These are phyloP conservation scores for Yoshiicerus persimilis DNA, from an alignment of 1,140 invertebrate genomes.

Conservation along the genomic window DNA sequence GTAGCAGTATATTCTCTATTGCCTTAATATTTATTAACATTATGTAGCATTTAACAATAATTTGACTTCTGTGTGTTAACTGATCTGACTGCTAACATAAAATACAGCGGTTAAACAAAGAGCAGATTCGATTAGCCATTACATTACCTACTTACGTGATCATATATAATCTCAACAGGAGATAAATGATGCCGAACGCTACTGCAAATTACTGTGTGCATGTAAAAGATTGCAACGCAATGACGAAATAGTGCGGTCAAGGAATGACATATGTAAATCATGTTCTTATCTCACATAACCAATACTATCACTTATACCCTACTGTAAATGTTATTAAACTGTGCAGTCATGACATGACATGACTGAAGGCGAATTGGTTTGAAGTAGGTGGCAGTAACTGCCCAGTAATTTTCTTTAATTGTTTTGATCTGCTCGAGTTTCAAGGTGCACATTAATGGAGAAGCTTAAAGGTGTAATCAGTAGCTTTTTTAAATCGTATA, in stretches of 20 bases:
- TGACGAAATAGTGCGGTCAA: background rate
- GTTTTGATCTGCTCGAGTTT: background rate
- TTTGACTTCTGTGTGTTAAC: background rate
- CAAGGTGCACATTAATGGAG: background rate
- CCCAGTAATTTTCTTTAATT: background rate
- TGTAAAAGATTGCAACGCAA: background rate
- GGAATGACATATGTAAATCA: background rate
- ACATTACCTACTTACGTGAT: background rate
- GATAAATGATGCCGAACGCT: background rate
- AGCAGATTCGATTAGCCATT: background rate
- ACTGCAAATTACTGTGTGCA: background rate
- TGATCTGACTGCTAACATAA: background rate
- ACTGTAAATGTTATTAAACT: too few relatives aligned
- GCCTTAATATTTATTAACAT: background rate
- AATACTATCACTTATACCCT: too few relatives aligned
- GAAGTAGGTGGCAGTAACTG: background rate
- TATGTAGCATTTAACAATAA: background rate
- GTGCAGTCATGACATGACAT: too few relatives aligned
- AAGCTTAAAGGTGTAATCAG: background rate
- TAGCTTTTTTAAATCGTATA: too few relatives aligned
- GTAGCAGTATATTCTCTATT: too few relatives aligned
- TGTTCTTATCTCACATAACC: too few relatives aligned
- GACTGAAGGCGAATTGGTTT: background rate
- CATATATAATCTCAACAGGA: background rate
- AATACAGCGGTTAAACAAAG: background rate